Evolutionary conservation across 2,888 invertebrate species (phyloP).

Genomic region (Heterodera filipjevi): DNA sequence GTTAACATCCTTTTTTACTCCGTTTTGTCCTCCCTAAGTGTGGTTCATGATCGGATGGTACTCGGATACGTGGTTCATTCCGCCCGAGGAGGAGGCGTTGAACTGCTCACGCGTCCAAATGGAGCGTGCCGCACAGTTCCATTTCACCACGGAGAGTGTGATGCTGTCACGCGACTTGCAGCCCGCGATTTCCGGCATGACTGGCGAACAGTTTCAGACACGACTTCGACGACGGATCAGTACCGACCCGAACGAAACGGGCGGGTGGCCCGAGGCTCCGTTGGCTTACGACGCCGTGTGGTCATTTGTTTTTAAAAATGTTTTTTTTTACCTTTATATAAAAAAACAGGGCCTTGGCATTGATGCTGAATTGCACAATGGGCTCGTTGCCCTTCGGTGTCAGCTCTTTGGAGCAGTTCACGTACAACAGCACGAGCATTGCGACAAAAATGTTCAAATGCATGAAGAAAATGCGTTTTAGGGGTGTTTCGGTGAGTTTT

Average conservation of each 20-base stretch:
- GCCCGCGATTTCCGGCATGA: constrained; percentile 76
- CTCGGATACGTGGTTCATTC: constrained; percentile 97
- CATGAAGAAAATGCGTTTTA: constrained; percentile 95
- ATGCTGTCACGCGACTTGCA: constrained; percentile 97
- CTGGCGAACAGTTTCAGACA: constrained; percentile 76
- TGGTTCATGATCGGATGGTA: constrained; percentile 99
- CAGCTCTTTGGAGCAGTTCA: constrained; percentile 85
- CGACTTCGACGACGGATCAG: constrained; percentile 81
- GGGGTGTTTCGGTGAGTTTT: constrained; percentile 84
- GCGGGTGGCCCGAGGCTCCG: constrained; percentile 82
- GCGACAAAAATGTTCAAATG: constrained; percentile 94
- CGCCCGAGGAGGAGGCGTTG: constrained; percentile 78
- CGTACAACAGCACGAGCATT: constrained; percentile 90
- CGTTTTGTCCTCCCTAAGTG: constrained; percentile 68
- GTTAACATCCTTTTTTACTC: no score
- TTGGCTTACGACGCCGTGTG: constrained; percentile 98
- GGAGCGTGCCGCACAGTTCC: constrained; percentile 91
- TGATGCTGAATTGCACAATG: constrained; percentile 96
- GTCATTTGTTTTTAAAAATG: constrained; percentile 67
- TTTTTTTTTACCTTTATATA: neutral
- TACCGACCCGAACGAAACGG: constrained; percentile 82
- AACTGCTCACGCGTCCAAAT: constrained; percentile 87
- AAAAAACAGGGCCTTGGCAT: constrained; percentile 77
- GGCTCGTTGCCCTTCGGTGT: constrained; percentile 80
- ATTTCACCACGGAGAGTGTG: constrained; percentile 94